These are phyloP conservation scores for Masticophis lateralis DNA, from an alignment of 2,797 vertebrate species.

Conservation along the genomic window DNA sequence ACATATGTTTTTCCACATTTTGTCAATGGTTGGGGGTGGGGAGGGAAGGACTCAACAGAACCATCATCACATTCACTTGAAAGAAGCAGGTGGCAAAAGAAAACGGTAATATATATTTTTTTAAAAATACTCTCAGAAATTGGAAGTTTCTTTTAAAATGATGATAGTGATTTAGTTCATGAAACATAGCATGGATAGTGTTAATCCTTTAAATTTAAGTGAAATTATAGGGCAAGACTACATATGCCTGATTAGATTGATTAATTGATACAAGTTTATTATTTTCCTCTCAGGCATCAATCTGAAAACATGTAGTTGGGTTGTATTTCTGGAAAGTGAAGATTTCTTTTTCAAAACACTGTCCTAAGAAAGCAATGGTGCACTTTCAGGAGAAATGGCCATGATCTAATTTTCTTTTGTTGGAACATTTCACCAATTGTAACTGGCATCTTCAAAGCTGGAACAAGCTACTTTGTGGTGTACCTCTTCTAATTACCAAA, in stretches of 20 bases:
- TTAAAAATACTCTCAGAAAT: neutral
- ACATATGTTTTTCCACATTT: neutral
- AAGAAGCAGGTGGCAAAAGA: neutral
- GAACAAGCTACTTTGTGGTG: neutral
- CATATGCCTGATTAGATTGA: neutral
- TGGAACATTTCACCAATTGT: neutral
- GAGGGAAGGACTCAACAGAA: neutral
- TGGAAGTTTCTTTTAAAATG: neutral
- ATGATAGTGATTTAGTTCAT: neutral
- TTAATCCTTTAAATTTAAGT: neutral
- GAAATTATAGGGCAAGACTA: neutral
- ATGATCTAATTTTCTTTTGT: neutral
- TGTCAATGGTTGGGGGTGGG: neutral
- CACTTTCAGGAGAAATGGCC: neutral
- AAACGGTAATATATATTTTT: neutral
- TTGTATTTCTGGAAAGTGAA: constrained; percentile 6
- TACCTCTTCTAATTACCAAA: neutral
- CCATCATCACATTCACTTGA: neutral
- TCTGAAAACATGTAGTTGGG: constrained; percentile 5
- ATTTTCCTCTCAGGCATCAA: constrained; percentile 8
- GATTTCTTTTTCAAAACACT: neutral
- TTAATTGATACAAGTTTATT: neutral
- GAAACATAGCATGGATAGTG: neutral
- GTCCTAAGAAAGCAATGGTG: neutral
- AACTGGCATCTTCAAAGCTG: neutral